A percentile compares a stretch with the other conserved stretches of the same genome.
Evolutionary conservation across 2,797 vertebrate genomes (phyloP).

Genomic region (Gouania willdenowi): DNA sequence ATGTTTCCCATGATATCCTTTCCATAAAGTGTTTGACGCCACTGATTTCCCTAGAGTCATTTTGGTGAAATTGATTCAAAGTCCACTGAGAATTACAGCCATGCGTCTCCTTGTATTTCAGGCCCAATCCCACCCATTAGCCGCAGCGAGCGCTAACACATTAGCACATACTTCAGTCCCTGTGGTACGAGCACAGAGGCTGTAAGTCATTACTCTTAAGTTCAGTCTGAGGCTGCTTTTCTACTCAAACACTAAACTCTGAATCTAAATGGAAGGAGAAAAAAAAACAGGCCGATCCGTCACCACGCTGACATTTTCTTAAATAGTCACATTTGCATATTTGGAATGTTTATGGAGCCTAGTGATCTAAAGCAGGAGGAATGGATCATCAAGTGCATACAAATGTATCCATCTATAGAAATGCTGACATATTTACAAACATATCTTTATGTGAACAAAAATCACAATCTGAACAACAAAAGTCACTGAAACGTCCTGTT

Average conservation of each 20-base stretch:
- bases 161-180: background rate
- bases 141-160: background rate
- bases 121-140: constrained; percentile 10
- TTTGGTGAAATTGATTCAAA: constrained; percentile 50
- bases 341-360: background rate
- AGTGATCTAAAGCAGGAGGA: background rate
- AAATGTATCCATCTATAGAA: too few relatives aligned
- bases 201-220: constrained; percentile 14
- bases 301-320: background rate
- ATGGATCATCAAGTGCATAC: too few relatives aligned
- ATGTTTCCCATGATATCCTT: constrained; percentile 33
- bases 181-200: background rate
- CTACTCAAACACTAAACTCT: background rate
- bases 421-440: too few relatives aligned
- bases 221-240: constrained; percentile 4
- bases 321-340: background rate
- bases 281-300: background rate
- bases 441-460: too few relatives aligned
- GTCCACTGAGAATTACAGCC: constrained; percentile 31
- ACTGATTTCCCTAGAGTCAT: constrained; percentile 53
- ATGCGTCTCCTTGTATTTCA: constrained; percentile 17
- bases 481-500: too few relatives aligned
- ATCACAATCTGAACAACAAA: too few relatives aligned
- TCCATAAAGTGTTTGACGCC: constrained; percentile 43
- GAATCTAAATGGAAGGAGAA: background rate